Evolutionary conservation across 2,797 vertebrate genomes (phyloP).

Genomic region (Heterohyrax brucei): DNA sequence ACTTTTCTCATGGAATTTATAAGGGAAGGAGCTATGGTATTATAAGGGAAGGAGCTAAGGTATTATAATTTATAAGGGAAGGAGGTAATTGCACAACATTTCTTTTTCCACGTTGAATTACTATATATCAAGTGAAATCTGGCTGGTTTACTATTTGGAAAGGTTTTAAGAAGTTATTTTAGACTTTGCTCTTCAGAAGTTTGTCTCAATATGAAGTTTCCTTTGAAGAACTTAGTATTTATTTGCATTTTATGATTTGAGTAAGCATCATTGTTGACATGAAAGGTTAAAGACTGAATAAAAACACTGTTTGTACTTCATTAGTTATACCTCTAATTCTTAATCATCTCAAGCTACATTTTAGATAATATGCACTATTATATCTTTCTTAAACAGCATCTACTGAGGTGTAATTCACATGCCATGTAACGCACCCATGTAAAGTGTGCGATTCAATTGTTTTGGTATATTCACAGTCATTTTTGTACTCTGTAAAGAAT

Average conservation of each 20-base stretch:
- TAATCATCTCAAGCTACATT: constrained; percentile 64
- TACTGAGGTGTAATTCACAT: background rate
- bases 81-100: background rate
- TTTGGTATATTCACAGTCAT: background rate
- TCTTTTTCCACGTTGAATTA: background rate
- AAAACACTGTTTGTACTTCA: constrained; percentile 38
- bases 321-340: background rate
- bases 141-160: background rate
- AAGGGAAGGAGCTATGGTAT: too few species aligned
- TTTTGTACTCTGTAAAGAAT: background rate
- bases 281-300: constrained; percentile 8
- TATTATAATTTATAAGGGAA: constrained; percentile 40
- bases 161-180: constrained; percentile 55
- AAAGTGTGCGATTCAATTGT: background rate
- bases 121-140: constrained; percentile 25
- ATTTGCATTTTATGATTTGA: constrained; percentile 48
- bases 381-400: background rate
- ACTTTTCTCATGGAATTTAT: too few species aligned
- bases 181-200: constrained; percentile 66
- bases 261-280: constrained; percentile 15
- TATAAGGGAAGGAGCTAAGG: too few species aligned
- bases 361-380: constrained; percentile 27
- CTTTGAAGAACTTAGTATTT: constrained; percentile 45
- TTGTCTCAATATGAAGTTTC: background rate
- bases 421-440: background rate